phyloP scores from a whole-genome alignment of 64 coral and sea anemone genomes.

The Catalaphyllia jardinei region DNA sequence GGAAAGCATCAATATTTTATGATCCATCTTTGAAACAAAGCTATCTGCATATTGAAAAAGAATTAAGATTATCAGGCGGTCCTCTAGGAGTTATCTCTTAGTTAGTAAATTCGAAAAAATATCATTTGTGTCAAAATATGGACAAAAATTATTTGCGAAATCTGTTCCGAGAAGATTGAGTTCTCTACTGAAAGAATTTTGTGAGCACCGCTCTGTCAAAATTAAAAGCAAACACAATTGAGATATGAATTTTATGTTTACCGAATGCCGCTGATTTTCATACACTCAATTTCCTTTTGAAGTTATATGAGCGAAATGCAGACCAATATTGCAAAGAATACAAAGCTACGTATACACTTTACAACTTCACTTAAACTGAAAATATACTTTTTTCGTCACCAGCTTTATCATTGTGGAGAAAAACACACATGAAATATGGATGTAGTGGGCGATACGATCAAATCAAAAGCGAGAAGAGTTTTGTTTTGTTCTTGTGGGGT shows the following conservation, averaged over 20 bases:
- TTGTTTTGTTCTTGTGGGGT: background rate
- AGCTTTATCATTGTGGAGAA: slow-evolving; percentile 2
- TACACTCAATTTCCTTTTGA: background rate
- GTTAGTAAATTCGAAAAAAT: background rate
- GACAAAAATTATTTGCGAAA: background rate
- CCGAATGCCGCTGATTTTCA: too few relatives aligned
- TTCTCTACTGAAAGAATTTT: too few relatives aligned
- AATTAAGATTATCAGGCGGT: background rate
- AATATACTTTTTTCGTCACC: slow-evolving; percentile 13
- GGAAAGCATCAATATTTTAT: slow-evolving; percentile 15
- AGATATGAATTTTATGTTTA: background rate
- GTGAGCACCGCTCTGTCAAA: background rate
- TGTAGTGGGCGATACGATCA: background rate
- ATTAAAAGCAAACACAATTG: slow-evolving; percentile 3
- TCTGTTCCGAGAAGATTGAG: background rate
- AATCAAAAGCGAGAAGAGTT: background rate
- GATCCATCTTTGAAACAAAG: background rate
- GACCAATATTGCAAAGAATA: slow-evolving; percentile 14
- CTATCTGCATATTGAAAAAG: background rate
- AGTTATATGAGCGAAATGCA: background rate
- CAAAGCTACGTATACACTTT: background rate
- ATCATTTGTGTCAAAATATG: background rate
- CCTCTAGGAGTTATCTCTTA: background rate
- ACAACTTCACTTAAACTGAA: background rate
- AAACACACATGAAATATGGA: slow-evolving; percentile 31